These are phyloP conservation scores for Caenorhabditis wallacei DNA, from an alignment of 2,888 invertebrate genomes.

Conservation along the genomic window DNA sequence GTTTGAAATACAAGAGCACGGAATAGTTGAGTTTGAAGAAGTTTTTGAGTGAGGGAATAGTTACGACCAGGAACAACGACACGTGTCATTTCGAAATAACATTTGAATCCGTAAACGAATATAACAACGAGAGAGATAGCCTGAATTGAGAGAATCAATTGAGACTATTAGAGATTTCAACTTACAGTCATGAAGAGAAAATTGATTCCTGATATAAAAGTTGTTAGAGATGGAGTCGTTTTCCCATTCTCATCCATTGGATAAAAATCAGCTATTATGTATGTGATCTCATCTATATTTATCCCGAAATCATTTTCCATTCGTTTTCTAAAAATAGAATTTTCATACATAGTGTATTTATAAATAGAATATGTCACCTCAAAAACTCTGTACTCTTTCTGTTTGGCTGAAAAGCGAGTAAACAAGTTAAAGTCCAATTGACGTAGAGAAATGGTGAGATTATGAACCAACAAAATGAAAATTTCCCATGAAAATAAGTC, in stretches of 20 bases:
- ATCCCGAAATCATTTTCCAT: slow-evolving; percentile 25
- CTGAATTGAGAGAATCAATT: slow-evolving; percentile 2
- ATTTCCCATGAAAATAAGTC: slow-evolving; percentile 43
- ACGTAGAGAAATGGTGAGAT: slow-evolving; percentile 41
- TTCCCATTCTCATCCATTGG: slow-evolving; percentile 12
- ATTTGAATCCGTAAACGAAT: slow-evolving; percentile 34
- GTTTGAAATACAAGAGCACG: slow-evolving; percentile 45
- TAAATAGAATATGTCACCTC: slow-evolving; percentile 7
- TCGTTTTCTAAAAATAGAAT: slow-evolving; percentile 11
- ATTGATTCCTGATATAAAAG: slow-evolving; percentile 32
- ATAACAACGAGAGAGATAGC: slow-evolving; percentile 21
- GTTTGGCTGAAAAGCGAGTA: slow-evolving; percentile 41
- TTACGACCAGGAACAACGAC: slow-evolving; percentile 23
- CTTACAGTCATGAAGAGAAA: slow-evolving; percentile 43
- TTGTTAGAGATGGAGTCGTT: not conserved
- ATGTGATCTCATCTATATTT: slow-evolving; percentile 34
- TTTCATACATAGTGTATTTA: not conserved
- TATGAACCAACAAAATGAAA: slow-evolving; percentile 33
- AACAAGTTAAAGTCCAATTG: slow-evolving; percentile 46
- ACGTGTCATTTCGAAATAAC: slow-evolving; percentile 48
- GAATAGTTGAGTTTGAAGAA: slow-evolving; percentile 48
- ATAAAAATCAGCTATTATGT: slow-evolving; percentile 49
- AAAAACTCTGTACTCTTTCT: slow-evolving; percentile 28
- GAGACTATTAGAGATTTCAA: not conserved
- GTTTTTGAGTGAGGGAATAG: slow-evolving; percentile 28